Evolutionary conservation across 2,888 invertebrate species (phyloP), one percentile per base, ranked within the genome.

Genomic region (Drosophila mulleri): DNA sequence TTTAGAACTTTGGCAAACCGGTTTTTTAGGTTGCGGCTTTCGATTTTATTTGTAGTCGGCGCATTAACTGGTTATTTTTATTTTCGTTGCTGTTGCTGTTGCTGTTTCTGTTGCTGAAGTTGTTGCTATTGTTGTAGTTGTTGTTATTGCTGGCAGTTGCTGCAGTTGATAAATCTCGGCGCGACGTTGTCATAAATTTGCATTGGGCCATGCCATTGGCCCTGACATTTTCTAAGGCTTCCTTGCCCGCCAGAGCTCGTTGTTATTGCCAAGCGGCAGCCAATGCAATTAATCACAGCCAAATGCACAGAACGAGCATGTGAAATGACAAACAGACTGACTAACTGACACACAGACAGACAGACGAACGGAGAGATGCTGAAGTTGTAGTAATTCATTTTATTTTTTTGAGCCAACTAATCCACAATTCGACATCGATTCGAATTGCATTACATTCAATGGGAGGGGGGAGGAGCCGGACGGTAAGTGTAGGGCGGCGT

Each of bases 221-320:
- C 81, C 88, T 89, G 84, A 85, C 88, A 88, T 88, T 88, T 50
- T 86, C 88, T 86, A 86, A 88, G 85, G 88, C 86, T 86, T 86
- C 85, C 88, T 83, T 82, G 80, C 80, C 75, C 69, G 64, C 53
- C 68, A 64, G 52, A 62, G 37, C 52, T 16, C 20, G 54, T 48
- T 64, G 75, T 56, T 67, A 72, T 62, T 70, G 45, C n/a, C 67
- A 57, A 57, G 76, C 64, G 65, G 78, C 78, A 87, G 84, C 83
- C 87, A 87, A 87, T 87, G 83, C 82, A 88, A 88, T 88, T 88
- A 88, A 89, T 89, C 88, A 88, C 87, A 89, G 88, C 83, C 87
- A 85, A 88, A 89, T 88, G 87, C 82, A 83, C 83, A 82, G 82
- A 89, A 89, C 89, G 80, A 83, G 82, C 88, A 86, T 83, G 76